Conservation (phyloP, 2,888 invertebrate genomes). For the Drosophila quasianomalipes region DNA sequence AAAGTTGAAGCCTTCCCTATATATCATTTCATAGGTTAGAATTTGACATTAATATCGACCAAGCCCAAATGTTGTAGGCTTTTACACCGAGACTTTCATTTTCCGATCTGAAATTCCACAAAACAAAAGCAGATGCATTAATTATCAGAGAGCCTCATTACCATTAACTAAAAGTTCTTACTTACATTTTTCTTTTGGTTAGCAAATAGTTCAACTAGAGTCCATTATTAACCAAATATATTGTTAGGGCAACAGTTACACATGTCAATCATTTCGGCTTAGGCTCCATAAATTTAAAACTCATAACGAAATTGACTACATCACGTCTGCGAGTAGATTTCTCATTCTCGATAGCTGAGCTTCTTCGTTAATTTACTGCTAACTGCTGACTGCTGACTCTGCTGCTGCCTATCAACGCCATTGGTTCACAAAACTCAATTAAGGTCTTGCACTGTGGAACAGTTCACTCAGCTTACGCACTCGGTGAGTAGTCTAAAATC, state of each 20-base stretch:
- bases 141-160: no score
- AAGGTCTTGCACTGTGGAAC: constrained; percentile 46
- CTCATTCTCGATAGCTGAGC: not conserved
- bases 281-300: not conserved
- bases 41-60: not conserved
- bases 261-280: not conserved
- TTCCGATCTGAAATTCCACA: not conserved
- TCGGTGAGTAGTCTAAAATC: constrained; percentile 61
- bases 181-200: not conserved
- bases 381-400: constrained; percentile 48
- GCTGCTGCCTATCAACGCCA: constrained; percentile 44
- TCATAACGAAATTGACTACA: constrained; percentile 24
- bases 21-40: not conserved
- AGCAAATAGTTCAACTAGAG: not conserved
- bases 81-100: not conserved
- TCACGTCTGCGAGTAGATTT: not conserved
- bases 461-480: constrained; percentile 27
- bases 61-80: not conserved
- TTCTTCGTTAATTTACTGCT: constrained; percentile 44
- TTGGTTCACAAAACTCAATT: constrained; percentile 65
- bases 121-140: not conserved
- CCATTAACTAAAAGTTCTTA: no score
- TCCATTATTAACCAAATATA: not conserved
- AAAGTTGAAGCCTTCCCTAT: not conserved
- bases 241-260: not conserved